Conservation (phyloP, 2,888 invertebrate genomes). For the Aelia acuminata region DNA sequence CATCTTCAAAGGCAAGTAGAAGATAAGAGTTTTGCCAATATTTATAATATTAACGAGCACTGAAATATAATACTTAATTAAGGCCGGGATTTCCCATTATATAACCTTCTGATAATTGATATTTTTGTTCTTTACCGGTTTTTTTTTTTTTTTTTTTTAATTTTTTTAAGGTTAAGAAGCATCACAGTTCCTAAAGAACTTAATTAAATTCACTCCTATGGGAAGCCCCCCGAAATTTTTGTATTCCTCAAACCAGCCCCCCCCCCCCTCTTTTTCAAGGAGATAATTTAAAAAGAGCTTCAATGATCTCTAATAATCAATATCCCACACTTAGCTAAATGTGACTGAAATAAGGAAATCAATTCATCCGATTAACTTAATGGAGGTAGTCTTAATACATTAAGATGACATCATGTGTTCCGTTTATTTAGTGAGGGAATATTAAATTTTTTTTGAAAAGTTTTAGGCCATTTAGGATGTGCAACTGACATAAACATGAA, state of each 20-base stretch:
- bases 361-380: not conserved
- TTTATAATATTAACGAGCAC: too few species aligned
- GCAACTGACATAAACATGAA: too few species aligned
- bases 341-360: not conserved
- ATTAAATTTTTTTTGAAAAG: too few species aligned
- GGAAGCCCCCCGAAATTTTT: not conserved
- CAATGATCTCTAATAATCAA: not conserved
- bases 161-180: not conserved
- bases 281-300: not conserved
- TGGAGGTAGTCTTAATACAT: not conserved
- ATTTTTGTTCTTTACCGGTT: not conserved
- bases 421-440: too few species aligned
- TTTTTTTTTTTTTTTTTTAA: too few species aligned
- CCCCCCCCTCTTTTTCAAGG: not conserved
- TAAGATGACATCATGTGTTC: too few species aligned
- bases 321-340: not conserved
- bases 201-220: not conserved
- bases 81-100: too few species aligned
- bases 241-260: not conserved
- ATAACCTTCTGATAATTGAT: not conserved
- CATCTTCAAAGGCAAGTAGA: too few species aligned
- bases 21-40: too few species aligned
- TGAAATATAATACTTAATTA: too few species aligned
- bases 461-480: too few species aligned
- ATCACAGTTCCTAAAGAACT: not conserved